phyloP scores from a whole-genome alignment of 2,113 vertebrate species.

The Bos indicus region DNA sequence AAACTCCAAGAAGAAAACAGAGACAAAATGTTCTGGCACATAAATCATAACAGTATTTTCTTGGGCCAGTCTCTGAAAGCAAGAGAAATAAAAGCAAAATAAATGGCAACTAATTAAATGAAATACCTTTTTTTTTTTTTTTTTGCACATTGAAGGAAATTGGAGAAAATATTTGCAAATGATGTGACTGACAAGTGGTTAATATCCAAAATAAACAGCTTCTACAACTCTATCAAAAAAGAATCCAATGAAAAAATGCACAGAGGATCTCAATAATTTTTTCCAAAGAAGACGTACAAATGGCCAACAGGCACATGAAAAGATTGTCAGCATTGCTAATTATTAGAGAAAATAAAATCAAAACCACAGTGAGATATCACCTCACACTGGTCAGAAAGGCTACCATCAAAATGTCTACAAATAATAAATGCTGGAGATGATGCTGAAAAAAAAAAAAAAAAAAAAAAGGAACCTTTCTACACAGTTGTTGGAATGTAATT shows the following conservation, averaged over 20 bases:
- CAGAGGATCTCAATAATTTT: not conserved
- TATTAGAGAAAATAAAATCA: not conserved
- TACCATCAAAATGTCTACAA: not conserved
- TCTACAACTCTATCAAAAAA: not conserved
- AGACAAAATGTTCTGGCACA: not conserved
- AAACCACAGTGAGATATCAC: not conserved
- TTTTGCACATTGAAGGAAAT: not conserved
- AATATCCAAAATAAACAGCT: not conserved
- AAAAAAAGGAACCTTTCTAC: not conserved
- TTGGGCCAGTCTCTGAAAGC: not conserved
- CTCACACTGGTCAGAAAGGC: not conserved
- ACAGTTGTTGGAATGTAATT: not conserved
- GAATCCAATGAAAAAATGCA: not conserved
- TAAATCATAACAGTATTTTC: not conserved
- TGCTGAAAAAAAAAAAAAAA: not conserved
- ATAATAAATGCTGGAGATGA: not conserved
- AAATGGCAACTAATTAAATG: not conserved
- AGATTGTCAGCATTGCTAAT: not conserved
- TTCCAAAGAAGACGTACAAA: not conserved
- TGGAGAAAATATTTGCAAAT: not conserved
- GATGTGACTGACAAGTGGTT: not conserved
- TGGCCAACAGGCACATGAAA: not conserved
- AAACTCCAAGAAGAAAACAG: not conserved
- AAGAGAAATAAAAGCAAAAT: not conserved
- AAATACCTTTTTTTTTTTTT: not conserved